Conservation (phyloP, 2,888 invertebrate species). For the Rhagium mordax region DNA sequence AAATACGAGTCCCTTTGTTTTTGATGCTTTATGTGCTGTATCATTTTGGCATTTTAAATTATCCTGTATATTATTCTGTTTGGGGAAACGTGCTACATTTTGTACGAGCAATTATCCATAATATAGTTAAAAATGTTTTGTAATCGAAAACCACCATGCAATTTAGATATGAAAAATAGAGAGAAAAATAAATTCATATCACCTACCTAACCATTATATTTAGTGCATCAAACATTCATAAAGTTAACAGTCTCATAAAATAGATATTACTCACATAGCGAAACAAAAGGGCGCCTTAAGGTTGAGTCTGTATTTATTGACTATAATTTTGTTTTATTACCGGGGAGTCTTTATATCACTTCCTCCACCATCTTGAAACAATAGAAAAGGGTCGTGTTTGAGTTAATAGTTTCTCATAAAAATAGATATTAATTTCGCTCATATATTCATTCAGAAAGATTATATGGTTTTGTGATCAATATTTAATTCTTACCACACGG, state of each 20-base stretch:
- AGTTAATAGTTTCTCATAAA: slow-evolving; percentile 36
- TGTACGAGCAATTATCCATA: not conserved
- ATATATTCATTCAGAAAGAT: not conserved
- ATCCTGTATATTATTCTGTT: too few species aligned
- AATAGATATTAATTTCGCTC: slow-evolving; percentile 34
- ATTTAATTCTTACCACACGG: slow-evolving; percentile 12
- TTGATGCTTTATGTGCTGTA: too few species aligned
- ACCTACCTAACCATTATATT: slow-evolving; percentile 11
- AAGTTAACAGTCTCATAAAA: slow-evolving; percentile 34
- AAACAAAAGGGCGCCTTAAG: slow-evolving; percentile 46
- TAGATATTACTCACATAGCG: slow-evolving; percentile 44
- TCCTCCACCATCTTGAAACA: slow-evolving; percentile 40
- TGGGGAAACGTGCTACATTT: not conserved
- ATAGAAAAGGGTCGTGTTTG: slow-evolving; percentile 40
- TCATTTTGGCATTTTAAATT: too few species aligned
- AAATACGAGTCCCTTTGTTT: too few species aligned
- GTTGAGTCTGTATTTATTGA: slow-evolving; percentile 46
- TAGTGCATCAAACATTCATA: slow-evolving; percentile 21
- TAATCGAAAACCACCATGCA: not conserved
- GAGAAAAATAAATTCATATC: slow-evolving; percentile 3
- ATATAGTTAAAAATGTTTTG: not conserved
- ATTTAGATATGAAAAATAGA: not conserved
- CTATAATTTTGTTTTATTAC: slow-evolving; percentile 49
- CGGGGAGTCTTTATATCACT: slow-evolving; percentile 34
- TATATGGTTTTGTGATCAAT: not conserved